Base-by-base conservation (phyloP, 2,797 vertebrate genomes). In the Halcyon badia region DNA sequence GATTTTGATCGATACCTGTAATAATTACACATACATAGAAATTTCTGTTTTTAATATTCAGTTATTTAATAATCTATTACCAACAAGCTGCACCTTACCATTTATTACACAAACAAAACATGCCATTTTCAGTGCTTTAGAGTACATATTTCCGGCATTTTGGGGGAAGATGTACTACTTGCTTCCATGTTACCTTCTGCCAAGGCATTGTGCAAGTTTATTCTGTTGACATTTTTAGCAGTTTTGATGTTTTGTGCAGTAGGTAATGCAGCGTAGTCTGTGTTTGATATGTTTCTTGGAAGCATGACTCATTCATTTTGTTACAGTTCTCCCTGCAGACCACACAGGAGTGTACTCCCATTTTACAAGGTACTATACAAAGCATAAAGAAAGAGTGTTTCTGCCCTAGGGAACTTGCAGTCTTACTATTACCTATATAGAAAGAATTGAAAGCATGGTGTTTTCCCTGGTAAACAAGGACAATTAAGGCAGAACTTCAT, bases 221-320 rank as follows among this genome's bases (percentile, higher is more conserved):
- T 60, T 86, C 31, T 71, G 26, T 58, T 65, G 72, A 54, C 7
- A 62, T 35, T 95, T 94, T 83, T 72, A 69, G 28, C 4, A 56
- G 31, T 83, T 92, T 78, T 86, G 42, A 58, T 79, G n/a, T 54
- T 89, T 61, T 77, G 10, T 82, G 60, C 56, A 80, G n/a, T 69
- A 84, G 58, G 35, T 73, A 64, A 70, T 84, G 44, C 39, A 60
- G 14, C 2, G 3, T 58, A 58, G 44, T 52, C 58, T 5, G 1
- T 57, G 46, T 65, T 83, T 88, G 77, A 69, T 93, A 21, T 88
- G 30, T 77, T 94, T 96, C 68, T 78, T 93, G 62, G 61, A 92
- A 90, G 31, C 26, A 87, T 92, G 85, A 80, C 33, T 90, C 93
- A 87, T 44, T 94, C 21, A 82, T 92, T 92, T 90, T 57, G 17